Conservation (phyloP, 2,113 vertebrate genomes). For the Chloropsis cyanopogon region DNA sequence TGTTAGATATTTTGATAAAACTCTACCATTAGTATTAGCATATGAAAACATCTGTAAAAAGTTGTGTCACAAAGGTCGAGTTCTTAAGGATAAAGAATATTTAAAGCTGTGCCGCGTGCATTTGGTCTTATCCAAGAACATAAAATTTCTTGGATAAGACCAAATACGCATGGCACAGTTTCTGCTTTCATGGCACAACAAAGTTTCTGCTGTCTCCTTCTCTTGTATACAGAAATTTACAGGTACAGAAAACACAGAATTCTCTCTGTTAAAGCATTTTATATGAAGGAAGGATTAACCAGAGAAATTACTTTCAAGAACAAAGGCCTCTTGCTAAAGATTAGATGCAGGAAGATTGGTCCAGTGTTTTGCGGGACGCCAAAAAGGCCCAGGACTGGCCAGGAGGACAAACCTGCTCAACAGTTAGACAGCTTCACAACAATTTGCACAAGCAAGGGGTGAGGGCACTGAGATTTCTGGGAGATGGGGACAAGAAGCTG, state of each 20-base stretch:
- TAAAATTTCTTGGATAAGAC: too few relatives aligned
- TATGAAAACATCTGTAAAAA: not conserved
- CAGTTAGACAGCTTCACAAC: not conserved
- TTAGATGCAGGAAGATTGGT: not conserved
- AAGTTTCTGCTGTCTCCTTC: not conserved
- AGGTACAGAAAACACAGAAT: not conserved
- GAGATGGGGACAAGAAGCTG: not conserved
- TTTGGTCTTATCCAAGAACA: not conserved
- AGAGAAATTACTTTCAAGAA: not conserved
- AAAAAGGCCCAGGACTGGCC: not conserved
- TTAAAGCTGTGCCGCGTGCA: not conserved
- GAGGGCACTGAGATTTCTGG: not conserved
- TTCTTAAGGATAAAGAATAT: not conserved
- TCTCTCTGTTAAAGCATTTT: not conserved
- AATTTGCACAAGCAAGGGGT: not conserved
- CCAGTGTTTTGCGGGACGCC: not conserved
- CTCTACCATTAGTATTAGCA: not conserved
- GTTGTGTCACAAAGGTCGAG: accelerated
- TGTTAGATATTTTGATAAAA: not conserved
- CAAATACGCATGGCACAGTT: too few relatives aligned
- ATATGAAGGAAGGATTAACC: not conserved
- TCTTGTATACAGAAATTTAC: not conserved
- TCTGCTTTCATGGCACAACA: too few relatives aligned
- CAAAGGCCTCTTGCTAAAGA: accelerated
- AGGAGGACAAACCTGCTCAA: not conserved